Base-by-base conservation (phyloP, 2,888 invertebrate species). In the Hydropsyche betteni region DNA sequence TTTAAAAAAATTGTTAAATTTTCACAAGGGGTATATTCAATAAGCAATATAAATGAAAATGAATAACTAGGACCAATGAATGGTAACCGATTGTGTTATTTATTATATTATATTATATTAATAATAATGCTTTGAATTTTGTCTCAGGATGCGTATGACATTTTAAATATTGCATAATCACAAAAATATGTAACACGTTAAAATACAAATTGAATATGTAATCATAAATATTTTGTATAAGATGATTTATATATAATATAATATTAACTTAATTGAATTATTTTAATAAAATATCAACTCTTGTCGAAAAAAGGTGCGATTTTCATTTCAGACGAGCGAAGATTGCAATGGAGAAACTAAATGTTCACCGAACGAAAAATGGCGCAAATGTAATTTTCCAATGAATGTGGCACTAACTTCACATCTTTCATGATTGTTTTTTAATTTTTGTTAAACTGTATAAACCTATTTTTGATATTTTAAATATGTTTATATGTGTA, bases 371-470 rank as follows among this genome's bases (percentile, higher is more conserved):
- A 64, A 34, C 12, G n/a, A 36, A 64, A 64, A 68, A 73, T 73
- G 73, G 73, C 68, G 73, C 61, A 64, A 68, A 73, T 61, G 52
- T 33, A 44, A 61, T 44, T 24, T 64, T 73, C 24, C 24, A 64
- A 73, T 73, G 73, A 73, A 64, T 73, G 73, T 64, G 61, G 73
- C 61, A 64, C 73, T 38, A 44, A 44, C 44, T 44, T 44, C 44
- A 44, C 44, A 44, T 44, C 10, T 44, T 52, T 44, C 5, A 69
- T 69, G n/a, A 69, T 44, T 44, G 44, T 44, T 44, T 44, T 44
- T 8, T 44, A 44, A 44, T 44, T 44, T 44, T 44, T 44, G 44
- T 44, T 44, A 44, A 44, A 8, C 44, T 44, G 44, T 44, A 10
- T 44, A 44, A 44, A 44, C 44, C 24, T 24, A 24, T 24, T 44